phyloP scores from a whole-genome alignment of 2,797 vertebrate genomes.

The Pantherophis alleghaniensis region DNA sequence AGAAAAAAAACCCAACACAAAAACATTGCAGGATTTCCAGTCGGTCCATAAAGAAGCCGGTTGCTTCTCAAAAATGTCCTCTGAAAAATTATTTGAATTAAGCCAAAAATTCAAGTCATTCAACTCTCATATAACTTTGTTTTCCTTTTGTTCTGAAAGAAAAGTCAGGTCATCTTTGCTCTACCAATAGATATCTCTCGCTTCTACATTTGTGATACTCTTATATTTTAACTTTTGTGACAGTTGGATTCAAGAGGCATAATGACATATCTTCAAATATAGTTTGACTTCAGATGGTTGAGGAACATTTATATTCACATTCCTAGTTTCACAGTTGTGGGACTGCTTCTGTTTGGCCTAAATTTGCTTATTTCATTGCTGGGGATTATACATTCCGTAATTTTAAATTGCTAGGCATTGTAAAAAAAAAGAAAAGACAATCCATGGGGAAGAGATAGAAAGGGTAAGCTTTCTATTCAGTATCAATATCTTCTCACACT shows the following conservation, averaged over 20 bases:
- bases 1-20: neutral
- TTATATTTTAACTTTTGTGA: neutral
- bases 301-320: neutral
- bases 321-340: accelerated
- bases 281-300: neutral
- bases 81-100: constrained; percentile 44
- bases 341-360: neutral
- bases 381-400: neutral
- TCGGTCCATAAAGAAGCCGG: constrained; percentile 29
- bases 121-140: neutral
- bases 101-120: constrained; percentile 42
- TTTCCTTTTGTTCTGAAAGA: constrained; percentile 27
- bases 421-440: neutral
- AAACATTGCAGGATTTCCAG: constrained; percentile 24
- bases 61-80: constrained; percentile 26
- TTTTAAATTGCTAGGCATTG: neutral
- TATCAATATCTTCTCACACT: neutral
- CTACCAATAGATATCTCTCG: neutral
- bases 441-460: neutral
- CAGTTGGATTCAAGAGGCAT: neutral
- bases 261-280: neutral
- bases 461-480: neutral
- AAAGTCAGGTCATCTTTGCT: constrained; percentile 25
- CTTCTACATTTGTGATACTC: neutral
- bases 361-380: neutral